Evolutionary conservation across 2,888 invertebrate species (phyloP), one percentile per base, ranked within the genome.

Genomic region (Perdita meconis): DNA sequence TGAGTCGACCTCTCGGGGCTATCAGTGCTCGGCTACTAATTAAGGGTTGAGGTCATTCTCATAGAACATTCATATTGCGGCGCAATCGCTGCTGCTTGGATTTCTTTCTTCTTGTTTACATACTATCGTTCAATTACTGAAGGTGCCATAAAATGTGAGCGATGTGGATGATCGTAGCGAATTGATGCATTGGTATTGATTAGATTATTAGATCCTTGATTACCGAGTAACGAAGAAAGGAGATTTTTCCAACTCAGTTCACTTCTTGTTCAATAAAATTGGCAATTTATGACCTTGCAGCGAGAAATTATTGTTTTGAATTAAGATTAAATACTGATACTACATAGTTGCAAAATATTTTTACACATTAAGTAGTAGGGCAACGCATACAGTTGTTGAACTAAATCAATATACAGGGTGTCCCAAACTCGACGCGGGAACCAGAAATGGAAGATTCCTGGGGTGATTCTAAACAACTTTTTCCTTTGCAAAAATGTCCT

Each of bases 21-120:
- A 13, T 66, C 59, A 19, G 53, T 59, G 19, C 8, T 19, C 1
- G n/a, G 24, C 2, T 34, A 10, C 10, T 44, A 59, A 74, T 74
- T 53, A 64, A 64, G 40, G 81, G 74, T 80, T 75, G 76, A 55
- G 81, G 66, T 74, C 51, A 24, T 53, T 47, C 51, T 50, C 53
- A 56, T 36, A 26, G 53, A 38, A 22, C 42, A 24, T 67, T 59
- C 16, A 12, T 2, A 47, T 3, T 19, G 10, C 12, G 8, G 50
- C 16, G 16, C 38, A 66, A 24, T 22, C 13, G 22, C 10, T 26
- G 24, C 3, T 12, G 8, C 10, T 0, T 12, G n/a, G 30, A n/a
- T 34, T 24, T n/a, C 6, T 5, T 6, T 34, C 2, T 3, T 34
- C 16, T 55, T 47, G 22, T 22, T 47, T 47, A 10, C 22, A 47